Evolutionary conservation across 2,113 vertebrate species (phyloP).

Genomic region (Chaenogobius annularis): DNA sequence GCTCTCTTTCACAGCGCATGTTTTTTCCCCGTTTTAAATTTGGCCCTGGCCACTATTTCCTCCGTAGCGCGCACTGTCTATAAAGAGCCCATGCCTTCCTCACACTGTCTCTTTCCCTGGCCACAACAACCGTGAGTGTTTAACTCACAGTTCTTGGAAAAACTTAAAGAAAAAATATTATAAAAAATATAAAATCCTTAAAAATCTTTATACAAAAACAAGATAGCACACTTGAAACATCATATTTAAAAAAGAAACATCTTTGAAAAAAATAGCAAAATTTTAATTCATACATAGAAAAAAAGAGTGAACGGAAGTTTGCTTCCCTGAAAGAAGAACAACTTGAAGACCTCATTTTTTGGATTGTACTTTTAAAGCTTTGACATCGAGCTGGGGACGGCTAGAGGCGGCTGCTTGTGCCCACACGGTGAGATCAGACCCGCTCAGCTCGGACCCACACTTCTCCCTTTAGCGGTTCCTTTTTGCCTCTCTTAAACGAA

Average conservation of each 20-base stretch:
- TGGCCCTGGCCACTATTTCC: conserved; percentile 74
- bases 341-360: conserved; percentile 26
- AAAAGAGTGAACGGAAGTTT: conserved; percentile 44
- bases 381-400: conserved; percentile 31
- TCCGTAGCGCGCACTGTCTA: conserved; percentile 71
- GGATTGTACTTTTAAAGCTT: conserved; percentile 27
- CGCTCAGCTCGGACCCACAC: conserved; percentile 23
- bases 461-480: conserved; percentile 1
- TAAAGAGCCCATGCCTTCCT: conserved; percentile 76
- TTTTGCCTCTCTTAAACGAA: conserved; percentile 17
- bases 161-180: conserved; percentile 74
- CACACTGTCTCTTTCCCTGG: conserved; percentile 78
- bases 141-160: conserved; percentile 78
- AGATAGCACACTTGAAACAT: conserved; percentile 21
- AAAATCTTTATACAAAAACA: conserved; percentile 70
- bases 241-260: conserved; percentile 45
- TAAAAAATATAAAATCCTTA: conserved; percentile 73
- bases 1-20: conserved; percentile 68
- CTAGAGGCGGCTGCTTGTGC: conserved; percentile 11
- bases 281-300: conserved; percentile 22
- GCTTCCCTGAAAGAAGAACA: conserved; percentile 31
- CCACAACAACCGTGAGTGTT: conserved; percentile 80
- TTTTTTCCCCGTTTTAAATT: conserved; percentile 48
- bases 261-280: conserved; percentile 59
- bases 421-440: conserved; percentile 3